phyloP scores from a whole-genome alignment of 2,113 vertebrate genomes.

The Elaphurus davidianus region DNA sequence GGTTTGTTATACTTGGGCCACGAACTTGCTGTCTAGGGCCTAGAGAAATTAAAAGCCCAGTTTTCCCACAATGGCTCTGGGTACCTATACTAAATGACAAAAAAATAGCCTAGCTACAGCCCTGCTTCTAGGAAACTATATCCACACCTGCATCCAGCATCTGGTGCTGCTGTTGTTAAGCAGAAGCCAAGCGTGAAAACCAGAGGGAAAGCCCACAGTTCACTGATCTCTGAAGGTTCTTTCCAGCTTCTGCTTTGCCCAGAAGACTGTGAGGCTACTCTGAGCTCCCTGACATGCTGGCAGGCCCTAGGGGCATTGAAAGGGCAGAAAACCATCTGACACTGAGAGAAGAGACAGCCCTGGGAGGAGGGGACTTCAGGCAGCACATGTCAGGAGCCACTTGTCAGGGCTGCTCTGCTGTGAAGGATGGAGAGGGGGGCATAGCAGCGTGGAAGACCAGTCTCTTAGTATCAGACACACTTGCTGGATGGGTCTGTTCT shows the following conservation, averaged over 20 bases:
- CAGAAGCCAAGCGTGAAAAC: background rate
- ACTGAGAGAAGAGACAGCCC: background rate
- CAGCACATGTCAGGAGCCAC: background rate
- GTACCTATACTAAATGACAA: background rate
- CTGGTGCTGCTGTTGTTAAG: background rate
- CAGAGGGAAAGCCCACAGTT: background rate
- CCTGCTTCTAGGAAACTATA: background rate
- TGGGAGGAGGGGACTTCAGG: background rate
- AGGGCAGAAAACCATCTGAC: background rate
- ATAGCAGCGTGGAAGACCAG: background rate
- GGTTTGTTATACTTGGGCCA: background rate
- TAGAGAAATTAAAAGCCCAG: background rate
- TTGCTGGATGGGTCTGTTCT: background rate
- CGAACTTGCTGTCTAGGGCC: background rate
- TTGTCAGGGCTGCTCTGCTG: background rate
- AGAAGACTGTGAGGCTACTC: background rate
- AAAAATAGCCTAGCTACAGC: background rate
- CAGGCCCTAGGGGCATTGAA: background rate
- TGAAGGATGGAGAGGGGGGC: background rate
- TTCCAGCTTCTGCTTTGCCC: background rate
- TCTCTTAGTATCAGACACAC: background rate
- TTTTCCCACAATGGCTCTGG: background rate
- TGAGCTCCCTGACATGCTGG: background rate
- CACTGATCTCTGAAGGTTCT: background rate
- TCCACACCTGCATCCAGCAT: background rate